Evolutionary conservation across 2,113 vertebrate genomes (phyloP).

Genomic region (Candoia aspera): DNA sequence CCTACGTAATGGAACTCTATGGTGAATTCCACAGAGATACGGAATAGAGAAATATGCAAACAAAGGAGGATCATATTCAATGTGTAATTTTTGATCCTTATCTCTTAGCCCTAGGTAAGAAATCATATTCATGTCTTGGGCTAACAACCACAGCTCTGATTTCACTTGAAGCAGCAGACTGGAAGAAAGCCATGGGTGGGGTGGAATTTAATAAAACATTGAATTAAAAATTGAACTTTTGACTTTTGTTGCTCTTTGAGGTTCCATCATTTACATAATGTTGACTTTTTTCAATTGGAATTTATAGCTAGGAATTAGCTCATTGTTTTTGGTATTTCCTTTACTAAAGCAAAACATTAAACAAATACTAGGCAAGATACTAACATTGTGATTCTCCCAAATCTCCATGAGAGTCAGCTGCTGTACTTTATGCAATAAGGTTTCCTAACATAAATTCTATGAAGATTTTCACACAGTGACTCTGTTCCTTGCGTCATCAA

Average conservation of each 20-base stretch:
- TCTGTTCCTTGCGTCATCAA: constrained; percentile 55
- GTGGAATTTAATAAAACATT: not conserved
- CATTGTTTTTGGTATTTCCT: constrained; percentile 8
- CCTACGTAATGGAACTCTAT: not conserved
- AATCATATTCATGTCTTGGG: not conserved
- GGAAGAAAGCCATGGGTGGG: not conserved
- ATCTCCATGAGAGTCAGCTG: not conserved
- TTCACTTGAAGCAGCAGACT: not conserved
- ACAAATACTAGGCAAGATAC: constrained; percentile 26
- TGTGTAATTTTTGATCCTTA: not conserved
- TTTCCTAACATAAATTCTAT: constrained; percentile 44
- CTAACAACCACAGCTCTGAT: not conserved
- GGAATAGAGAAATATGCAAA: not conserved
- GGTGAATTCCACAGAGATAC: not conserved
- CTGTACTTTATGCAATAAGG: constrained; percentile 34
- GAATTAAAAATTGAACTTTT: not conserved
- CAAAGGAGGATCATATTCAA: not conserved
- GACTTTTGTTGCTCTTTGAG: not conserved
- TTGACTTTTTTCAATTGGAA: constrained; percentile 2
- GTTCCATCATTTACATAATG: not conserved
- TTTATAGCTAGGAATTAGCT: constrained; percentile 5
- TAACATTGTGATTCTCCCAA: not conserved
- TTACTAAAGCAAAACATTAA: constrained; percentile 41
- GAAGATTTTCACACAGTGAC: constrained; percentile 41
- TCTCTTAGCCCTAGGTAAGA: not conserved